Evolutionary conservation across 2,113 vertebrate species (phyloP).

Genomic region (Riparia riparia): DNA sequence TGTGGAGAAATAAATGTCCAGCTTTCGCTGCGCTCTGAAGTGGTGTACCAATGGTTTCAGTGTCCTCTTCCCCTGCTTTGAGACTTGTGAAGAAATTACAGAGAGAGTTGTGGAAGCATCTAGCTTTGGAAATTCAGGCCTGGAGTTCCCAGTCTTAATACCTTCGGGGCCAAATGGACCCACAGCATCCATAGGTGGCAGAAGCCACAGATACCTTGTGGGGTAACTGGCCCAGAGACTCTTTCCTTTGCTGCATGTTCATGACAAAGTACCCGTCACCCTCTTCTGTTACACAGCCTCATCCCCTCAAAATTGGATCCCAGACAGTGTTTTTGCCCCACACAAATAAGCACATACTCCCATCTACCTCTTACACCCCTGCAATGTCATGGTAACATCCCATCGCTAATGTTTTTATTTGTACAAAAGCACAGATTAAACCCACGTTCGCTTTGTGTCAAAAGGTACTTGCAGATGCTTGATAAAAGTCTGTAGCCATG

Average conservation of each 20-base stretch:
- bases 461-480: not conserved
- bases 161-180: not conserved
- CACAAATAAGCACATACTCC: not conserved
- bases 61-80: not conserved
- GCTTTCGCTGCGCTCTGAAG: not conserved
- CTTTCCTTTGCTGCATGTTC: not conserved
- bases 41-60: not conserved
- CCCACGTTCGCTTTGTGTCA: not conserved
- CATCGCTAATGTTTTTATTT: not conserved
- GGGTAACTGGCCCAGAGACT: not conserved
- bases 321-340: not conserved
- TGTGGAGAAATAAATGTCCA: not conserved
- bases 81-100: not conserved
- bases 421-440: not conserved
- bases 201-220: rapidly evolving
- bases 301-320: not conserved
- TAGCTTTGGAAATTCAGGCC: not conserved
- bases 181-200: not conserved
- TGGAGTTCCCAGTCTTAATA: not conserved
- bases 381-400: not conserved
- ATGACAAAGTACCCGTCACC: not conserved
- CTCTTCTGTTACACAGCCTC: not conserved
- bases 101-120: not conserved
- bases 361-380: not conserved
- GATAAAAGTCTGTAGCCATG: not conserved